Evolutionary conservation across 35 echinoderm and acorn worm genomes (phyloP).

Genomic region (Anneissia japonica): DNA sequence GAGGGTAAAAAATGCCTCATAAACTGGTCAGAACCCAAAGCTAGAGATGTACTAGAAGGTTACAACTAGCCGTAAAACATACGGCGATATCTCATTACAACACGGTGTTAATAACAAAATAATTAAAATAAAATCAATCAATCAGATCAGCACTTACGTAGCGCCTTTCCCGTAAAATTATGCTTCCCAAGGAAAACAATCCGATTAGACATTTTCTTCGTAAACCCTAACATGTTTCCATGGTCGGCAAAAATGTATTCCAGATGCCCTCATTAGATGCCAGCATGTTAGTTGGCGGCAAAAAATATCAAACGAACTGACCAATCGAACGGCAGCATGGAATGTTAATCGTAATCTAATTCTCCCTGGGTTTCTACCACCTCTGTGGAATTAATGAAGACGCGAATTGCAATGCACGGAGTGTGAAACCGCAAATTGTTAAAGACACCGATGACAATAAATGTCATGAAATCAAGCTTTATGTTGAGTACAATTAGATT

Average conservation of each 20-base stretch:
- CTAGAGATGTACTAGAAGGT: no score
- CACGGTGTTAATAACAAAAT: background rate
- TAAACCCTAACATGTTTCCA: background rate
- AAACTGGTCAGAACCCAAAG: no score
- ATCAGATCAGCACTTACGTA: no score
- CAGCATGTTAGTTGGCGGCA: background rate
- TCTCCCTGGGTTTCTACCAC: background rate
- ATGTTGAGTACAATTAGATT: background rate
- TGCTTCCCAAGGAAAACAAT: background rate
- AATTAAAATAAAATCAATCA: background rate
- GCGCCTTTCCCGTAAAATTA: no score
- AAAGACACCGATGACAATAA: background rate
- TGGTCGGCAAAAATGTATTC: background rate
- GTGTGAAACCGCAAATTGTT: background rate
- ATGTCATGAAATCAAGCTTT: background rate
- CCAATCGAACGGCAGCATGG: background rate
- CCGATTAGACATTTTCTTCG: background rate
- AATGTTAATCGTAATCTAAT: background rate
- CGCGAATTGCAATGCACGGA: background rate
- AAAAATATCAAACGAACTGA: background rate
- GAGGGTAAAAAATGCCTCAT: no score
- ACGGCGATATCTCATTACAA: background rate
- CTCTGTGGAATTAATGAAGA: background rate
- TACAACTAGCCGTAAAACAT: background rate
- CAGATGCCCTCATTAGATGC: background rate